Percentiles rank a stretch among this genome's conserved stretches.
Conservation (phyloP, 2,888 invertebrate genomes). For the Archips crataeganus region DNA sequence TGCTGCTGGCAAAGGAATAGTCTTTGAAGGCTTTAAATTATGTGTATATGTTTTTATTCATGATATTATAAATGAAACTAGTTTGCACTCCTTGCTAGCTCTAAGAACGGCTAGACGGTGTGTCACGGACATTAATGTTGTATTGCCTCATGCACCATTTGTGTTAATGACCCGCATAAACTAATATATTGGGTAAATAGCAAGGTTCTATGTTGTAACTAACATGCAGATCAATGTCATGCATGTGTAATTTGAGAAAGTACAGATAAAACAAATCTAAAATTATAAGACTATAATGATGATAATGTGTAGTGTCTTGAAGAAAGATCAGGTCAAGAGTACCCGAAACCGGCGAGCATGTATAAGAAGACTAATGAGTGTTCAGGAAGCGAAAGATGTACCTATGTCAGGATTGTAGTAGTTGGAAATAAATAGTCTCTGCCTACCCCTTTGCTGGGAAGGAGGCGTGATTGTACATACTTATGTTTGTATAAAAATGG, state of each 20-base stretch:
- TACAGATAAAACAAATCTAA: conserved; percentile 2
- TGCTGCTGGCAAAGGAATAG: too few species aligned
- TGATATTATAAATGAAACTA: background rate
- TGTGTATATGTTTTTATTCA: background rate
- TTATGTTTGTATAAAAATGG: too few species aligned
- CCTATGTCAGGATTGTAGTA: too few species aligned
- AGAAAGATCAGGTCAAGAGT: too few species aligned
- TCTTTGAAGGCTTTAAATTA: background rate
- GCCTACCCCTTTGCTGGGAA: too few species aligned
- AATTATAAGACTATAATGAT: background rate
- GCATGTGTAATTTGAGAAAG: conserved; percentile 50
- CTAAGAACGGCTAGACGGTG: conserved; percentile 29
- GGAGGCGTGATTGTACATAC: too few species aligned
- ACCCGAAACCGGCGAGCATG: too few species aligned
- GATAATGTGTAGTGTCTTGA: too few species aligned
- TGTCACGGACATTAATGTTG: conserved; percentile 46
- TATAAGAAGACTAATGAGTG: too few species aligned
- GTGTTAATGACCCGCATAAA: conserved; percentile 66
- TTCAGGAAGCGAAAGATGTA: too few species aligned
- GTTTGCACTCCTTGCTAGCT: background rate
- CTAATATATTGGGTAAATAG: conserved; percentile 53
- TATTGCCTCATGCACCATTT: conserved; percentile 54
- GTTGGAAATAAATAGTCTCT: too few species aligned
- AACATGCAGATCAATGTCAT: conserved; percentile 50
- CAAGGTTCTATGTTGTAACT: conserved; percentile 55